These are phyloP conservation scores for Cryptosula pallasiana DNA, from an alignment of 2,888 invertebrate species.

Conservation along the genomic window DNA sequence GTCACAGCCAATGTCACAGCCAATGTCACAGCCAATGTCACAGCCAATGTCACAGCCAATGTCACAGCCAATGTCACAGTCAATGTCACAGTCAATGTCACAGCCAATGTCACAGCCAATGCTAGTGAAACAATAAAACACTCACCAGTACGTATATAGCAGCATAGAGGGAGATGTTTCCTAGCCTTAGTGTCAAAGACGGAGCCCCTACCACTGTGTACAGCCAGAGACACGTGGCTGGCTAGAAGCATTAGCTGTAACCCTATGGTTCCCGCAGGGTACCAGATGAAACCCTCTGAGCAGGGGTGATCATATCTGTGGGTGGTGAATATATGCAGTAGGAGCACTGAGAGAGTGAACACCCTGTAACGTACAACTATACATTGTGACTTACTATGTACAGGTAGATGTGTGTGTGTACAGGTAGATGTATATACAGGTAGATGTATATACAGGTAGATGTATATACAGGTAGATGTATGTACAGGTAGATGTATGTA, in stretches of 20 bases:
- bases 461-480: no score
- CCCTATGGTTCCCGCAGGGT: neutral
- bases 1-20: neutral
- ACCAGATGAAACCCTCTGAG: neutral
- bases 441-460: no score
- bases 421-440: no score
- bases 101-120: neutral
- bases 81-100: neutral
- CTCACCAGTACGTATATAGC: slow-evolving; percentile 4
- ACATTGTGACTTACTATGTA: no score
- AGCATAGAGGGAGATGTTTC: neutral
- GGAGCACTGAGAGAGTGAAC: neutral
- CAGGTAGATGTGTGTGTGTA: no score
- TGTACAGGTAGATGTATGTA: no score
- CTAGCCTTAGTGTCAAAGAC: slow-evolving; percentile 5
- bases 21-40: neutral
- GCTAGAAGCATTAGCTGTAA: neutral
- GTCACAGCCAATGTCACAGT: neutral
- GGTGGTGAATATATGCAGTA: neutral
- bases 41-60: neutral
- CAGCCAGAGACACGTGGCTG: neutral
- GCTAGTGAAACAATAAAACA: neutral
- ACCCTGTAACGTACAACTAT: neutral
- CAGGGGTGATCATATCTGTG: neutral
- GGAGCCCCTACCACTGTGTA: slow-evolving; percentile 4